Evolutionary conservation across 2,888 invertebrate species (phyloP), one percentile per base, ranked within the genome.

Genomic region (Cacoxenus indagator): DNA sequence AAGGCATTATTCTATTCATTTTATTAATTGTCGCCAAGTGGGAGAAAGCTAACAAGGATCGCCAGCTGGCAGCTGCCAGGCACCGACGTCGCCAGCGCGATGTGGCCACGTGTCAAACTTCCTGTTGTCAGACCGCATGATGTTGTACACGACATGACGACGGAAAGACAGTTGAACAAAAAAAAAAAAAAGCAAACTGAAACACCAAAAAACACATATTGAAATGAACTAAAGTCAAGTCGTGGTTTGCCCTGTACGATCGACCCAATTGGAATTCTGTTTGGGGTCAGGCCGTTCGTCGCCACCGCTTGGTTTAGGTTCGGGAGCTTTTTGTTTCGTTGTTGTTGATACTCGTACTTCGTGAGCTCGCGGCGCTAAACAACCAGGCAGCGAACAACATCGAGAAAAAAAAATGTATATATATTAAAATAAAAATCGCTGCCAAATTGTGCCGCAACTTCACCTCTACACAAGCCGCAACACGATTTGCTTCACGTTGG

Each of bases 81-180:
- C 54, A 24, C 26, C 24, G 24, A n/a, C n/a, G n/a, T n/a, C n/a
- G n/a, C n/a, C n/a, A n/a, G n/a, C n/a, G n/a, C n/a, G n/a, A 24
- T 55, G 55, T 19, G n/a, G 61, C 61, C 61, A 62, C 61, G 61
- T 62, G 61, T 62, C 61, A 14, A 14, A 45, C 61, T 62, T 62
- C 61, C 61, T 62, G 61, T 62, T 9, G 19, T 6, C 9, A 22
- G 3, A 22, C 51, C 8, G 9, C 51, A 51, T 80, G 74, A 66
- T 14, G 9, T n/a, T 70, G 72, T 76, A 73, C 75, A 78, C 82
- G 83, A 84, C 81, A 82, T 78, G 81, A 78, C 75, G 75, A 74
- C 62, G 14, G 43, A 48, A 48, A 48, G 11, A 72, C 75, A 74
- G 71, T 76, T 74, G 1, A 37, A 37, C 37, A 14, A 2, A 37